These are phyloP conservation scores for Atlantisia rogersi DNA, from an alignment of 2,113 vertebrate genomes.

Conservation along the genomic window DNA sequence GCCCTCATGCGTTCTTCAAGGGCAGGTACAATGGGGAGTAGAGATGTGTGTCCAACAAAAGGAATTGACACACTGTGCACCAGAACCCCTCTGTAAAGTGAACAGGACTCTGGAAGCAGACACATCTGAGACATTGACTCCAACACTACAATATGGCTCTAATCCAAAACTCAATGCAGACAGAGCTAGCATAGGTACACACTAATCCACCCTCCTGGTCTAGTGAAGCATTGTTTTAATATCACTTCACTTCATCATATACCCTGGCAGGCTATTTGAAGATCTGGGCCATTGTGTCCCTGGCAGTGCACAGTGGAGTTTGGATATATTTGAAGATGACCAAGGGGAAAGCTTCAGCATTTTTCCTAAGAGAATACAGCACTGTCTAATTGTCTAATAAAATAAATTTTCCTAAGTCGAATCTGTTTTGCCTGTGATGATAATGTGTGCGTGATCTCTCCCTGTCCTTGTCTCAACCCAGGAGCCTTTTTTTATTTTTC, in stretches of 20 bases:
- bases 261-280: not conserved
- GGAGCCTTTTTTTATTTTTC: no score
- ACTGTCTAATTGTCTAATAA: no score
- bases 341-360: not conserved
- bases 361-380: not conserved
- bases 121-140: not conserved
- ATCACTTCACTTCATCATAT: not conserved
- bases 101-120: not conserved
- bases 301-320: not conserved
- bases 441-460: no score
- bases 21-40: no score
- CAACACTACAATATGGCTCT: not conserved
- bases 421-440: no score
- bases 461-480: no score
- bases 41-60: not conserved
- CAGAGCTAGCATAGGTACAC: not conserved
- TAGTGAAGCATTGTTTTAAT: not conserved
- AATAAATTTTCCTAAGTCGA: no score
- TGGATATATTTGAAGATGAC: not conserved
- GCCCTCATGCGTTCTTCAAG: not conserved
- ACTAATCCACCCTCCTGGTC: not conserved
- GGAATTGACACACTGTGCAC: not conserved
- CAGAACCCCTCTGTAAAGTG: not conserved
- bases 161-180: not conserved
- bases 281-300: not conserved